Evolutionary conservation across 2,113 vertebrate genomes (phyloP), one percentile per base, ranked within the genome.

Genomic region (Terrapene triunguis): DNA sequence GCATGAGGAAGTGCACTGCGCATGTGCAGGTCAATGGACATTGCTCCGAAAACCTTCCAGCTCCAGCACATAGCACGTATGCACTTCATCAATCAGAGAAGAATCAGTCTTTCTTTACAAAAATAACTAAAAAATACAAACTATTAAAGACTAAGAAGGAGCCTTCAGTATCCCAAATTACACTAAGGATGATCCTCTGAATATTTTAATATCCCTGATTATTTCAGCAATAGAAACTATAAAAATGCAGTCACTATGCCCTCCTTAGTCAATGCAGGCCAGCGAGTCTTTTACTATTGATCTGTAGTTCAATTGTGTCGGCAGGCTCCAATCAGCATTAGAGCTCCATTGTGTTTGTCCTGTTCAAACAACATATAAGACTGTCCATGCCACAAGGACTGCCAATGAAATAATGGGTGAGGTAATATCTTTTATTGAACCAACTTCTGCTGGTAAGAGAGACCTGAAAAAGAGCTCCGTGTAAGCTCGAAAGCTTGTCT

Each of bases 171-270:
- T 14, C n/a, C 14, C 35, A 74, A 80, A 29, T 55, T 88, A 44
- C 85, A 83, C 93, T 95, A 95, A 89, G 82, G 50, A 91, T 57
- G 5, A 86, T 13, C 82, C 82, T 94, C 84, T 78, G 94, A 94
- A 95, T 93, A 80, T 1, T 0, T 96, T 97, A 97, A 94, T 95
- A 93, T 84, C 85, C 96, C 95, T 96, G 95, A 94, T 95, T 92
- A 94, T 76, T 95, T 95, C 93, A 84, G 54, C 4, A 95, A 44
- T 72, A 53, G 44, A 92, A 92, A 95, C 84, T 50, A 88, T 87
- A 7, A 62, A 57, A 47, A 90, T 54, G 9, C 78, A 91, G 84
- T 7, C 22, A 83, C 89, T 7, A 85, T 48, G 51, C 88, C 22
- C 89, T 89, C 84, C 94, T 91, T 44, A 79, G 42, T 22, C 69